Conservation (phyloP, 1,140 invertebrate genomes). For the Bombus sibiricus region DNA sequence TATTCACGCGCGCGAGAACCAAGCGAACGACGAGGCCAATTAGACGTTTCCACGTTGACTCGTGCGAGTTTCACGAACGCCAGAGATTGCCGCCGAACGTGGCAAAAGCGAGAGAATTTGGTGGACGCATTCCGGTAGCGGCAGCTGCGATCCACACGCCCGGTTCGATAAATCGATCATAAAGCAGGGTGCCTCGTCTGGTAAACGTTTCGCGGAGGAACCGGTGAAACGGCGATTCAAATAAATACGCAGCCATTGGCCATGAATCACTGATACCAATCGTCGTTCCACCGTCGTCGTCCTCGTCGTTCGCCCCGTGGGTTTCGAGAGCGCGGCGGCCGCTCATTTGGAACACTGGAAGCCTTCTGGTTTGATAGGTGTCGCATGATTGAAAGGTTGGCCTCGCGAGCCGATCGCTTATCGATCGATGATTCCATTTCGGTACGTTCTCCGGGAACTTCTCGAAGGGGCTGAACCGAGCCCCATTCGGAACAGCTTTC, state of each 20-base stretch:
- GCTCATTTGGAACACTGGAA: slow-evolving; percentile 60
- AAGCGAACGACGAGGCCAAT: background rate
- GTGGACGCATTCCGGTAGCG: background rate
- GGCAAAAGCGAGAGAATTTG: too few relatives aligned
- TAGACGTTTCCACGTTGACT: background rate
- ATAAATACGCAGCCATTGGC: slow-evolving; percentile 57
- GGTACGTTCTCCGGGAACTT: slow-evolving; percentile 44
- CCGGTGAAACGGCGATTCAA: slow-evolving; percentile 56
- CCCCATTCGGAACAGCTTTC: background rate
- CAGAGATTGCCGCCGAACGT: too few relatives aligned
- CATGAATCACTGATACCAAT: slow-evolving; percentile 71
- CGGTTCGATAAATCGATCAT: slow-evolving; percentile 16
- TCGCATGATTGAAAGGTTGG: slow-evolving; percentile 78
- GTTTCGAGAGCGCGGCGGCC: slow-evolving; percentile 1
- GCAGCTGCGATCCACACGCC: background rate
- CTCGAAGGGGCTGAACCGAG: background rate
- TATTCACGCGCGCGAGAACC: background rate
- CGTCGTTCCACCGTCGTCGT: slow-evolving; percentile 10
- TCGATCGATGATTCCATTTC: slow-evolving; percentile 78
- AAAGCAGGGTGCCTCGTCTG: background rate
- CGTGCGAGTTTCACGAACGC: too few relatives aligned
- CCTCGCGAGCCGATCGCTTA: slow-evolving; percentile 65
- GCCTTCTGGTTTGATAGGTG: slow-evolving; percentile 69
- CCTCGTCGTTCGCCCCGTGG: slow-evolving; percentile 3
- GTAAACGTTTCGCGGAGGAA: slow-evolving; percentile 37